Evolutionary conservation across 2,113 vertebrate species (phyloP), one percentile per base, ranked within the genome.

Genomic region (Odontesthes bonariensis): DNA sequence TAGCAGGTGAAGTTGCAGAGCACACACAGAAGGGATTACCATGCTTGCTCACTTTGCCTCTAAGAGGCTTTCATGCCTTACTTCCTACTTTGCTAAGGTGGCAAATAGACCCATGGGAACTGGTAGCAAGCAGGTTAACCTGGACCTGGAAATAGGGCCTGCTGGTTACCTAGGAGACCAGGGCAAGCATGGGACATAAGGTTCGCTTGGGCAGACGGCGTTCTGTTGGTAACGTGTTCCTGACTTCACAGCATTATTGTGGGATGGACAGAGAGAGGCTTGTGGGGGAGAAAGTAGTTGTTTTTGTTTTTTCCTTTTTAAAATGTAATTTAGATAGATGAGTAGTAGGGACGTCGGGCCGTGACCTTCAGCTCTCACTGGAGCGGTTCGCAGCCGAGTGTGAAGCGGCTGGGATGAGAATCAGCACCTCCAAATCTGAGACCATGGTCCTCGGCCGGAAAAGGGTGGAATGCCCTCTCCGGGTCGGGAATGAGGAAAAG

Each of bases 1-100:
- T 68, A 67, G 83, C 75, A 89, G 89, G 89, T 88, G 84, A 94
- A 94, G 88, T 92, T 95, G 93, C 92, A 87, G 91, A 92, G 88
- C 88, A 86, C 90, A 93, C 92, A 94, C 78, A 84, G 71, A 81
- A 47, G 77, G 90, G 93, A 94, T 95, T 94, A 95, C 31, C 38
- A 38, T 67, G 85, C 59, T 73, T 58, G 61, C 61, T 86, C 74
- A 75, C 75, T 81, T 55, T 49, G 74, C 16, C 58, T 31, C 6
- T 91, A 92, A 93, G 90, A 91, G 81, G 92, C 91, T 94, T 93
- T 92, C 75, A 76, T 42, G 69, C 58, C 67, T 80, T 79, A 61
- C 78, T 70, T 76, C 67, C 46, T 66, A 62, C 81, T 72, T 53
- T 4, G 68, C 79, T 52, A 66, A 23, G 22, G 63, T 32, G 59